Evolutionary conservation across 2,113 vertebrate genomes (phyloP).

Genomic region (Shinisaurus crocodilurus): DNA sequence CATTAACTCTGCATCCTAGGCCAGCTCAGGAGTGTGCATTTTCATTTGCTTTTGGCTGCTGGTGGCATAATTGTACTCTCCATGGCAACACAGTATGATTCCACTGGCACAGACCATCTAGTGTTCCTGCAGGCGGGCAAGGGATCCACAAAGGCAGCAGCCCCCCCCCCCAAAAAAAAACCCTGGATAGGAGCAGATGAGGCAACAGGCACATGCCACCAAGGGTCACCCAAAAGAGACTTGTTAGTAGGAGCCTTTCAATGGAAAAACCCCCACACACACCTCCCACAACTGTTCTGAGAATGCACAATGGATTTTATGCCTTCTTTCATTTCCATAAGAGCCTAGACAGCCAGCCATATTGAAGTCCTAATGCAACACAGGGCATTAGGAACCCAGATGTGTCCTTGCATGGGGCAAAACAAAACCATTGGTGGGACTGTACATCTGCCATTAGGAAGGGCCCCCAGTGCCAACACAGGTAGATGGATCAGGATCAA

Average conservation of each 20-base stretch:
- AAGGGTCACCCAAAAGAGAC: not conserved
- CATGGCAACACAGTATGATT: slow-evolving; percentile 67
- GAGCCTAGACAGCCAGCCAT: too few species aligned
- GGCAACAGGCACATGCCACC: not conserved
- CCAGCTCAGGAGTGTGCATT: slow-evolving; percentile 32
- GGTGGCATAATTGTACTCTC: slow-evolving; percentile 56
- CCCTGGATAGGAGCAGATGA: fast-evolving
- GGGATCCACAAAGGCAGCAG: not conserved
- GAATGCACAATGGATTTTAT: too few species aligned
- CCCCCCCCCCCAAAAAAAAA: fast-evolving
- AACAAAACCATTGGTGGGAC: not conserved
- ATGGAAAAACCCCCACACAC: not conserved
- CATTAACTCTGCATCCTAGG: slow-evolving; percentile 52
- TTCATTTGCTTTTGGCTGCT: slow-evolving; percentile 50
- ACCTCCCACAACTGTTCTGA: too few species aligned
- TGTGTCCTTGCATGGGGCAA: not conserved
- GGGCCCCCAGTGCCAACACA: not conserved
- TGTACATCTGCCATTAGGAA: not conserved
- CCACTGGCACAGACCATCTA: not conserved
- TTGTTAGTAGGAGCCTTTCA: fast-evolving
- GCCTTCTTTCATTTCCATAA: too few species aligned
- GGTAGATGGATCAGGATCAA: not conserved
- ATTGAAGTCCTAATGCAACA: not conserved
- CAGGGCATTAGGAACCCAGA: not conserved
- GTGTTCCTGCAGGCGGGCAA: slow-evolving; percentile 4